These are phyloP conservation scores for Climacteris rufus DNA, from an alignment of 2,113 vertebrate species.

Conservation along the genomic window DNA sequence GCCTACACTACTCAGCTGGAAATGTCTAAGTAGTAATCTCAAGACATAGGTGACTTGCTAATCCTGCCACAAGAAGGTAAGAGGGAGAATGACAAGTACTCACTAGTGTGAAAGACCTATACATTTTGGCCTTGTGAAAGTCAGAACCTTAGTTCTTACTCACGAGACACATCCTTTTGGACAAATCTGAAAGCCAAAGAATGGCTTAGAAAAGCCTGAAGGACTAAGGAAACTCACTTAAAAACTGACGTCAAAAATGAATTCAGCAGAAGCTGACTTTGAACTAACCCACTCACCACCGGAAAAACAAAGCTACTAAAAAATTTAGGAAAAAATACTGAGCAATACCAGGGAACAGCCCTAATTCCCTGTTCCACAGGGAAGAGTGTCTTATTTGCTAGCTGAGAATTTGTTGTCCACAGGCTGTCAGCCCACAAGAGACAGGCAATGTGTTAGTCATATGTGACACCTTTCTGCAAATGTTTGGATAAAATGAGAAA, in stretches of 20 bases:
- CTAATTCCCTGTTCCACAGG: no score
- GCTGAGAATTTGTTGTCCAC: not conserved
- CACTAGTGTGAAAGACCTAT: not conserved
- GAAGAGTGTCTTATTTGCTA: not conserved
- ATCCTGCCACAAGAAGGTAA: not conserved
- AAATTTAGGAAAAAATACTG: not conserved
- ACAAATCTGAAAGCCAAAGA: not conserved
- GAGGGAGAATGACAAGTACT: not conserved
- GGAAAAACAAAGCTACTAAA: not conserved
- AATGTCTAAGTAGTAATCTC: not conserved
- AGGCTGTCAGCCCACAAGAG: not conserved
- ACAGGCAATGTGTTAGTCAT: not conserved
- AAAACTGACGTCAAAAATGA: not conserved
- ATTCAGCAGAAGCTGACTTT: not conserved
- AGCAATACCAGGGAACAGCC: not conserved
- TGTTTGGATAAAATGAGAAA: not conserved
- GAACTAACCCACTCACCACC: not conserved
- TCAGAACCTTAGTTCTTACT: not conserved
- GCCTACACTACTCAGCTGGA: not conserved
- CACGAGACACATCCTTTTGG: not conserved
- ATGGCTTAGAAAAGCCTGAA: not conserved
- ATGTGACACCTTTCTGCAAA: not conserved
- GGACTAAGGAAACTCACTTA: not conserved
- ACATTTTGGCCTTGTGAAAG: not conserved
- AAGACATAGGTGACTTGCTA: not conserved